A percentile compares a stretch with the other conserved stretches of the same genome.
Conservation (phyloP, 2,888 invertebrate genomes). For the Torymus texanus region DNA sequence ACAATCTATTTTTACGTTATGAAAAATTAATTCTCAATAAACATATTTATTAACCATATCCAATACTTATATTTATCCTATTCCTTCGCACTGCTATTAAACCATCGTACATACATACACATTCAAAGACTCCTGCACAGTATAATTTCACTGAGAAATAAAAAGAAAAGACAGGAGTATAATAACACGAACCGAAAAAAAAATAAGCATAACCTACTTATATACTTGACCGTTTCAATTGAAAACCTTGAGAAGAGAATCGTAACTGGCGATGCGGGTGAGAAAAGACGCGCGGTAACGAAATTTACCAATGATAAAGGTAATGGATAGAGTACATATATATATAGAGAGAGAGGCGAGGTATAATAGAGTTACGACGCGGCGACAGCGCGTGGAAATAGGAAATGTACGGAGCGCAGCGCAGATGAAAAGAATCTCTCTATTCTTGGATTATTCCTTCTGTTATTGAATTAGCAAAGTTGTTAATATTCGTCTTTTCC, state of each 20-base stretch:
- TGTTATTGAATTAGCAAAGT: slow-evolving; percentile 38
- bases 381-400: background rate
- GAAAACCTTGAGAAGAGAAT: slow-evolving; percentile 33
- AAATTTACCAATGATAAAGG: slow-evolving; percentile 36
- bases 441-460: background rate
- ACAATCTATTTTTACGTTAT: too few relatives aligned
- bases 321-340: slow-evolving; percentile 3
- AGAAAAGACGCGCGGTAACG: slow-evolving; percentile 22
- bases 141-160: too few relatives aligned
- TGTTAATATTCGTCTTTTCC: slow-evolving; percentile 2
- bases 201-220: slow-evolving; percentile 24
- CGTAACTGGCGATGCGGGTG: slow-evolving; percentile 1
- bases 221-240: slow-evolving; percentile 9
- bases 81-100: too few relatives aligned
- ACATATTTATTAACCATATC: too few relatives aligned
- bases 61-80: too few relatives aligned
- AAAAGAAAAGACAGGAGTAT: too few relatives aligned
- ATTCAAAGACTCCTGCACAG: too few relatives aligned
- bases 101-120: too few relatives aligned
- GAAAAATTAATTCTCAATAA: too few relatives aligned
- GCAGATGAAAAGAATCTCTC: background rate
- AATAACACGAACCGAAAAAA: background rate
- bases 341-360: background rate
- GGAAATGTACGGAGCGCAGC: background rate
- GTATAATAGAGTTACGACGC: slow-evolving; percentile 36